phyloP scores from a whole-genome alignment of 2,797 vertebrate genomes.

The Tragopan temminckii region DNA sequence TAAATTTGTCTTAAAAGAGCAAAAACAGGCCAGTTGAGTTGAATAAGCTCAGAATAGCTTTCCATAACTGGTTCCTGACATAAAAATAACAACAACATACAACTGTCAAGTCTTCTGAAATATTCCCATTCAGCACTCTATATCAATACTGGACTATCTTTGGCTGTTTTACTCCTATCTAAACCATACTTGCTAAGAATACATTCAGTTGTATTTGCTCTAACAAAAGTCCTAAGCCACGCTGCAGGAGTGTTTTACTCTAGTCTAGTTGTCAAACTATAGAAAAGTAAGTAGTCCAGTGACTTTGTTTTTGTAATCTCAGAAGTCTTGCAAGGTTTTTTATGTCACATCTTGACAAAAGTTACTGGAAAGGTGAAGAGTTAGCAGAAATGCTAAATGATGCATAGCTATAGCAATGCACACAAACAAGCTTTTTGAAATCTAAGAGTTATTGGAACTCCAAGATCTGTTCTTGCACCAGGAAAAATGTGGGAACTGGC shows the following conservation, averaged over 20 bases:
- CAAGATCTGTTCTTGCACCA: not conserved
- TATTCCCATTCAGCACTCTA: not conserved
- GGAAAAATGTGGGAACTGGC: not conserved
- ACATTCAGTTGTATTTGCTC: not conserved
- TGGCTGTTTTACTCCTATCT: not conserved
- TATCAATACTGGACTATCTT: not conserved
- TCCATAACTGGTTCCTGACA: not conserved
- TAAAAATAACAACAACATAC: not conserved
- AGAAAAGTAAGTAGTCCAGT: not conserved
- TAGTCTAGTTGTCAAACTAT: not conserved
- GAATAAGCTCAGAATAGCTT: not conserved
- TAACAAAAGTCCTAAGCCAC: not conserved
- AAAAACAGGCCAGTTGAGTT: not conserved
- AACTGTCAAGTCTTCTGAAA: not conserved
- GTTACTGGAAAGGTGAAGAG: not conserved
- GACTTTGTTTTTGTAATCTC: not conserved
- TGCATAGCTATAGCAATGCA: fast-evolving
- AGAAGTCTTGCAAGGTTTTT: not conserved
- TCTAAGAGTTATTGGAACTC: not conserved
- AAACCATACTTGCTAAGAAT: not conserved
- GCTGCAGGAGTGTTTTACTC: not conserved
- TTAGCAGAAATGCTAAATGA: not conserved
- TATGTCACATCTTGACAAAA: not conserved
- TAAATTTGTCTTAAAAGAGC: not conserved
- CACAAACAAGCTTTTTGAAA: not conserved